Evolutionary conservation across 2,113 vertebrate species (phyloP).

Genomic region (Eulacestoma nigropectus): DNA sequence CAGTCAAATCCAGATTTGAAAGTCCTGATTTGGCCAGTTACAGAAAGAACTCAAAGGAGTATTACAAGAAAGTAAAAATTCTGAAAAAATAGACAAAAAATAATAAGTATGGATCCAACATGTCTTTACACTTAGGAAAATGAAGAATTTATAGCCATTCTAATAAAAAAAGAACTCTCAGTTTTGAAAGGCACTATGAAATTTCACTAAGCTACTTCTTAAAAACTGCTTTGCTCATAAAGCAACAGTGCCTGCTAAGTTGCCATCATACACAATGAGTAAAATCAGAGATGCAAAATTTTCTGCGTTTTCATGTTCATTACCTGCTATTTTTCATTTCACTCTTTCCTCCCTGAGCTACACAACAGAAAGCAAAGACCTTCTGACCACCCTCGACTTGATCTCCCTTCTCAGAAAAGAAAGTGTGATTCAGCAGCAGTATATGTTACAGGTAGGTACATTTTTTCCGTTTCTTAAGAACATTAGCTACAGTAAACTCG

Average conservation of each 20-base stretch:
- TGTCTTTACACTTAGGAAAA: not conserved
- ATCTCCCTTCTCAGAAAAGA: not conserved
- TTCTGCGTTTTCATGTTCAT: not conserved
- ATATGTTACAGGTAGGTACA: not conserved
- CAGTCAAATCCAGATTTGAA: not conserved
- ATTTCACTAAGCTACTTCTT: not conserved
- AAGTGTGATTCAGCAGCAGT: not conserved
- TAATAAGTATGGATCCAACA: not conserved
- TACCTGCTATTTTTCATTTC: not conserved
- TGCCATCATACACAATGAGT: not conserved
- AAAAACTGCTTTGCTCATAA: not conserved
- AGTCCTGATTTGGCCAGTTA: not conserved
- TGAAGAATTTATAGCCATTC: not conserved
- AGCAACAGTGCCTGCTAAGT: not conserved
- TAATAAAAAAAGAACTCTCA: not conserved
- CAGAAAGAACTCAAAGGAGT: not conserved
- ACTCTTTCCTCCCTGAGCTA: not conserved
- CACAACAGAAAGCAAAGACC: not conserved
- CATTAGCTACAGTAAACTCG: not conserved
- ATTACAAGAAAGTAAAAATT: not conserved
- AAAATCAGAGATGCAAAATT: not conserved
- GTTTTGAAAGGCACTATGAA: not conserved
- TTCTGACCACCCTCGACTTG: not conserved
- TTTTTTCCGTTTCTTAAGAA: not conserved
- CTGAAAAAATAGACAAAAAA: rapidly evolving